phyloP scores from a whole-genome alignment of 1,140 invertebrate genomes.

The Lepidurus apus region DNA sequence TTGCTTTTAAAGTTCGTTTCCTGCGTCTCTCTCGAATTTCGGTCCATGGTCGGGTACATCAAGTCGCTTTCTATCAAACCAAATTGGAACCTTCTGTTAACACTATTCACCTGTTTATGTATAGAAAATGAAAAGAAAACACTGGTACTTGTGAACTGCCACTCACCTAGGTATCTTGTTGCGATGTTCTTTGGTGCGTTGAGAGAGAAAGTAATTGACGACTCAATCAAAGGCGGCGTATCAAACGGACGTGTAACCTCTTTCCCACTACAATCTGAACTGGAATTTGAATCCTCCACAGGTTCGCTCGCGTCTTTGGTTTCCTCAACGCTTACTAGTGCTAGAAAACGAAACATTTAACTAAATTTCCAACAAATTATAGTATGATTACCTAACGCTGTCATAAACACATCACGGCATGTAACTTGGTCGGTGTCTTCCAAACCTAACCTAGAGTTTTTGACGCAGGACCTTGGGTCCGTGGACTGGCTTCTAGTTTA shows the following conservation, averaged over 20 bases:
- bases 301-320: not conserved
- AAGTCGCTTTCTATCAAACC: not conserved
- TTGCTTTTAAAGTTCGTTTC: not conserved
- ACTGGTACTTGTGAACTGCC: not conserved
- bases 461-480: not conserved
- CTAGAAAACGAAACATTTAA: not conserved
- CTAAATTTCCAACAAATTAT: not conserved
- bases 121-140: too few relatives aligned
- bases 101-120: too few relatives aligned
- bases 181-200: not conserved
- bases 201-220: not conserved
- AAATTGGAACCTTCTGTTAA: not conserved
- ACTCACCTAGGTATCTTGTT: not conserved
- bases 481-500: too few relatives aligned
- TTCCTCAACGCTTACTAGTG: not conserved
- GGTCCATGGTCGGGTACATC: not conserved
- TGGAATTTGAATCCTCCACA: not conserved
- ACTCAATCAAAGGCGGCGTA: not conserved
- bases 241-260: not conserved
- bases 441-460: not conserved
- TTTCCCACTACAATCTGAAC: not conserved
- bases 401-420: not conserved
- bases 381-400: not conserved
- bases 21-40: not conserved
- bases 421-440: not conserved